Percentiles rank a stretch among this genome's conserved stretches.
Conservation (phyloP, 2,113 vertebrate genomes). For the Apodemus sylvaticus region DNA sequence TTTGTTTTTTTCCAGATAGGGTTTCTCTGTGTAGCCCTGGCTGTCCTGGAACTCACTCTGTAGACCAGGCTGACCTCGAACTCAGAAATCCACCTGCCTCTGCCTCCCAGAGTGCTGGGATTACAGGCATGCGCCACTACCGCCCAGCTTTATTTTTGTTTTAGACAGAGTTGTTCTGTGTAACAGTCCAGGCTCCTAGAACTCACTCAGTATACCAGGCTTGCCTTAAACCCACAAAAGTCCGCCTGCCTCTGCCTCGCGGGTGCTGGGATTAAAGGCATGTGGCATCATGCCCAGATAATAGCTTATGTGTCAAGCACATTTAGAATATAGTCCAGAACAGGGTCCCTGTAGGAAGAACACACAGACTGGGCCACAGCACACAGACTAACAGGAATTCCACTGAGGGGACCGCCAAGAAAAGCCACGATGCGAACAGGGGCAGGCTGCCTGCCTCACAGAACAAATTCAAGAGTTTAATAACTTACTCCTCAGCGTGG, state of each 20-base stretch:
- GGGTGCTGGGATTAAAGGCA: not conserved
- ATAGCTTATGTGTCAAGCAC: rapidly evolving
- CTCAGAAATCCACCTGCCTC: too few species aligned
- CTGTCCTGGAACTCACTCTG: too few species aligned
- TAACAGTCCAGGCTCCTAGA: not conserved
- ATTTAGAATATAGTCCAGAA: rapidly evolving
- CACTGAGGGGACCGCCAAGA: not conserved
- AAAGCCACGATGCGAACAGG: rapidly evolving
- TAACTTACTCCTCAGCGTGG: not conserved
- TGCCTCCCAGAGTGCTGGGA: too few species aligned
- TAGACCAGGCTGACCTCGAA: too few species aligned
- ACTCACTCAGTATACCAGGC: not conserved
- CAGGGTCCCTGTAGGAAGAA: not conserved
- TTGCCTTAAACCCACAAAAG: not conserved
- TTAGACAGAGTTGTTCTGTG: not conserved
- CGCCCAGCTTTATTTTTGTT: too few species aligned
- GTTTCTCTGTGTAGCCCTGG: too few species aligned
- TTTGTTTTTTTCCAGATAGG: too few species aligned
- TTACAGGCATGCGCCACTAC: too few species aligned
- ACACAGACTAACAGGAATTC: not conserved
- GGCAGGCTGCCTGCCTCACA: not conserved
- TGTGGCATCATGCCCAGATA: too few species aligned
- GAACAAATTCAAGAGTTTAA: not conserved
- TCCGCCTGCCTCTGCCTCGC: not conserved
- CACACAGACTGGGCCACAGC: not conserved